Conservation (phyloP, 64 coral and sea anemone species). For the Hydrozoanthus tunicans region DNA sequence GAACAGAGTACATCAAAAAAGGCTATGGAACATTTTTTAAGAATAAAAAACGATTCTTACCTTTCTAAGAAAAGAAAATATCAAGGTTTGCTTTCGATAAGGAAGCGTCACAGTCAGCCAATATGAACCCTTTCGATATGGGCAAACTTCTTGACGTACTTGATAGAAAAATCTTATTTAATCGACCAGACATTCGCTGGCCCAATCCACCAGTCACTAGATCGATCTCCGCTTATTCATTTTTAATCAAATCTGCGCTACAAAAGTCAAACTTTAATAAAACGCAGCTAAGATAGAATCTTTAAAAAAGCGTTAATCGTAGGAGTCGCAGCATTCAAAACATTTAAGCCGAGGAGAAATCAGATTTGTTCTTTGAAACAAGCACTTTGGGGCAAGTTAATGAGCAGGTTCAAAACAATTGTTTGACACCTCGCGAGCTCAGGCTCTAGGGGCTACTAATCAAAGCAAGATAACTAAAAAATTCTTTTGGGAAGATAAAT, state of each 20-base stretch:
- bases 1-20: too few species aligned
- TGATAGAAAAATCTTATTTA: conserved; percentile 62
- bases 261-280: background rate
- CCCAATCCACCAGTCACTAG: conserved; percentile 42
- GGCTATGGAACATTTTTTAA: background rate
- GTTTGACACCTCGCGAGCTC: conserved; percentile 2
- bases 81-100: background rate
- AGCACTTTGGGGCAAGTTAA: background rate
- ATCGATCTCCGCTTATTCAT: conserved; percentile 27
- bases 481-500: background rate
- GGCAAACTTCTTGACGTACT: conserved; percentile 44
- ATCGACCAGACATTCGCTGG: conserved; percentile 44
- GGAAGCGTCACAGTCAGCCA: conserved; percentile 13
- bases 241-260: conserved; percentile 16
- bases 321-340: background rate
- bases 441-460: background rate
- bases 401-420: conserved; percentile 23
- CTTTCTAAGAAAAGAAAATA: conserved; percentile 40
- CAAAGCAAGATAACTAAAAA: background rate
- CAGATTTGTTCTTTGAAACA: background rate
- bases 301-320: background rate
- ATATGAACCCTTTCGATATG: conserved; percentile 20
- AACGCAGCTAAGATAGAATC: background rate
- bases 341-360: background rate
- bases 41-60: background rate